Percentiles rank a stretch among this genome's conserved stretches.
Conservation (phyloP, 2,797 vertebrate genomes). For the Pseudopleuronectes americanus region DNA sequence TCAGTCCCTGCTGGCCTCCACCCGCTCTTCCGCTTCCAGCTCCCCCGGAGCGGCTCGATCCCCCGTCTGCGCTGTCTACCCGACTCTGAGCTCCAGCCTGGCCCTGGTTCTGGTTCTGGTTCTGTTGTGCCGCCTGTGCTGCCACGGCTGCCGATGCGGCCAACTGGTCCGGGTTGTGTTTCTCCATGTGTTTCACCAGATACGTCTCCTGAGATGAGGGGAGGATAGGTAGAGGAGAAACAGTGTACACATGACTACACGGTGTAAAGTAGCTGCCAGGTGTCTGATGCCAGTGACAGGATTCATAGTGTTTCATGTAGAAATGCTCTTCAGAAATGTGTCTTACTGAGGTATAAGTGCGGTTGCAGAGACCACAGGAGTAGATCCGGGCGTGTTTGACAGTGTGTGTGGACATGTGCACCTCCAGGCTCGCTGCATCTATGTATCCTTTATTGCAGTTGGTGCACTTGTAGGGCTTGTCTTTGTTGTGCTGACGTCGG, state of each 20-base stretch:
- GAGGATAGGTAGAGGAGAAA: conserved; percentile 69
- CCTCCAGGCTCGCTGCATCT: conserved; percentile 93
- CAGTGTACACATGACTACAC: conserved; percentile 74
- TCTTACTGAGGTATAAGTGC: conserved; percentile 97
- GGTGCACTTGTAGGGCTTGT: conserved; percentile 99
- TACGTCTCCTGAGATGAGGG: conserved; percentile 92
- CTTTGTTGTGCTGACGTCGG: conserved; percentile 99
- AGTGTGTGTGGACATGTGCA: conserved; percentile 96
- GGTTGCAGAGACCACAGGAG: conserved; percentile 97
- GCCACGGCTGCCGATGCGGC: conserved; percentile 77
- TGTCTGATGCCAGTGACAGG: conserved; percentile 66
- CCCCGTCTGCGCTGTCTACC: conserved; percentile 62
- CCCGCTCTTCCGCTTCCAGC: conserved; percentile 52
- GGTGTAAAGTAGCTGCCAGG: conserved; percentile 65
- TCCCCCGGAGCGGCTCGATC: conserved; percentile 60
- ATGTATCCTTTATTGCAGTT: conserved; percentile 98
- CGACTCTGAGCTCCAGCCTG: conserved; percentile 66
- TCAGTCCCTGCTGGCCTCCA: conserved; percentile 82
- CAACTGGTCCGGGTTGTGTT: conserved; percentile 95
- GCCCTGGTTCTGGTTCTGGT: conserved; percentile 76
- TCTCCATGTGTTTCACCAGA: conserved; percentile 99
- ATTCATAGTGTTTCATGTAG: conserved; percentile 71
- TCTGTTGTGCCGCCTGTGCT: conserved; percentile 78
- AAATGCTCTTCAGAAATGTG: conserved; percentile 69
- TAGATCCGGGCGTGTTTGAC: conserved; percentile 99